These are phyloP conservation scores for Lasioglossum leucozonium DNA, from an alignment of 2,888 invertebrate genomes.

Conservation along the genomic window DNA sequence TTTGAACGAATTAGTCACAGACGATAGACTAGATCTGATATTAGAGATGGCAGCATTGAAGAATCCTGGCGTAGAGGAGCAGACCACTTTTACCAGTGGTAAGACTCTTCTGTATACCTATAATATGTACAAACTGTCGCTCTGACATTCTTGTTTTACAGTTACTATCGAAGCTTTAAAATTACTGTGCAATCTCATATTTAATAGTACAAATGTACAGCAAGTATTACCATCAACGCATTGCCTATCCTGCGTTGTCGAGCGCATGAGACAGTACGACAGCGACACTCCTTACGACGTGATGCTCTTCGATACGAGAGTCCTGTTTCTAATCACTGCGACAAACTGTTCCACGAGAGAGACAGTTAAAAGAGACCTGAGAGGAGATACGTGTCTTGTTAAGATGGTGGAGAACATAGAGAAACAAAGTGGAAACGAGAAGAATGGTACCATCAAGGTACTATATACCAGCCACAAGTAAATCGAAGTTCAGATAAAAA, in stretches of 20 bases:
- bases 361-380: slow-evolving; percentile 88
- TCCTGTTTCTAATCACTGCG: slow-evolving; percentile 95
- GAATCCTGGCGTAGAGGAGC: slow-evolving; percentile 83
- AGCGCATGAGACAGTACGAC: slow-evolving; percentile 89
- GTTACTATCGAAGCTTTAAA: slow-evolving; percentile 92
- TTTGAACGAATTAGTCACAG: slow-evolving; percentile 89
- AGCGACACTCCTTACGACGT: slow-evolving; percentile 88
- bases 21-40: slow-evolving; percentile 89
- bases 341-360: slow-evolving; percentile 89
- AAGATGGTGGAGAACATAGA: slow-evolving; percentile 89
- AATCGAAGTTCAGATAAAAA: neutral
- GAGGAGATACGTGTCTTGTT: slow-evolving; percentile 89
- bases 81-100: slow-evolving; percentile 83
- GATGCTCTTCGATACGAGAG: slow-evolving; percentile 94
- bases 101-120: slow-evolving; percentile 34
- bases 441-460: slow-evolving; percentile 30
- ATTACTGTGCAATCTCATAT: slow-evolving; percentile 95
- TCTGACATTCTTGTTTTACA: slow-evolving; percentile 74
- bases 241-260: slow-evolving; percentile 87
- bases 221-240: slow-evolving; percentile 80
- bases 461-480: neutral
- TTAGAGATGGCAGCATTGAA: slow-evolving; percentile 89
- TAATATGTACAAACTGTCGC: neutral
- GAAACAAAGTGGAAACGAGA: slow-evolving; percentile 18
- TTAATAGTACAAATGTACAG: slow-evolving; percentile 89